Evolutionary conservation across 2,113 vertebrate species (phyloP).

Genomic region (Ptilorrhoa leucosticta): DNA sequence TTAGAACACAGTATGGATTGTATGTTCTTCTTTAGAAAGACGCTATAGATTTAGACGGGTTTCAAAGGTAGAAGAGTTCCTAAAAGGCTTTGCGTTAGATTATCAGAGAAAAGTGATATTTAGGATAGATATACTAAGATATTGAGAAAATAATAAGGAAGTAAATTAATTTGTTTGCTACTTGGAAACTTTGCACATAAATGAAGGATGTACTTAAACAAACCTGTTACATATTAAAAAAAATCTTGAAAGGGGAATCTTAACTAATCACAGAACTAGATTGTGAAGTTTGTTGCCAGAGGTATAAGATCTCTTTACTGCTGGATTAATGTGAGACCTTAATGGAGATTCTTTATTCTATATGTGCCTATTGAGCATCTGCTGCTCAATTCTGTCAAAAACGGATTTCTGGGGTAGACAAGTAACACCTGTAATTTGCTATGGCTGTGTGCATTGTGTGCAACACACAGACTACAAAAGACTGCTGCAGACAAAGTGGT

Average conservation of each 20-base stretch:
- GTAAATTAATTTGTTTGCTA: neutral
- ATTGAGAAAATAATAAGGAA: neutral
- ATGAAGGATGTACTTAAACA: neutral
- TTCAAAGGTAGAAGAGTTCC: neutral
- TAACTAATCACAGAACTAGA: neutral
- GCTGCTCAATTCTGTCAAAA: neutral
- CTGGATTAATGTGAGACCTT: neutral
- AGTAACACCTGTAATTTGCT: neutral
- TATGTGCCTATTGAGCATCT: neutral
- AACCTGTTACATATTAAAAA: neutral
- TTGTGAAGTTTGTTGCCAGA: neutral
- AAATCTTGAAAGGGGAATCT: neutral
- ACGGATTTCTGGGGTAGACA: neutral
- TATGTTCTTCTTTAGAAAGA: neutral
- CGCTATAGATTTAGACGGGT: neutral
- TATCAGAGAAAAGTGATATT: neutral
- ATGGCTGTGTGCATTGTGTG: fast-evolving
- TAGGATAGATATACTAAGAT: neutral
- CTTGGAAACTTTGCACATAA: neutral
- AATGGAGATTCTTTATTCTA: neutral
- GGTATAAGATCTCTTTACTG: neutral
- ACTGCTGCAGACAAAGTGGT: neutral
- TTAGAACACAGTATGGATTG: neutral
- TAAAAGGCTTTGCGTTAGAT: neutral
- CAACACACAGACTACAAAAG: neutral